phyloP scores from a whole-genome alignment of 1,140 invertebrate genomes.

The Euglossa dilemma region DNA sequence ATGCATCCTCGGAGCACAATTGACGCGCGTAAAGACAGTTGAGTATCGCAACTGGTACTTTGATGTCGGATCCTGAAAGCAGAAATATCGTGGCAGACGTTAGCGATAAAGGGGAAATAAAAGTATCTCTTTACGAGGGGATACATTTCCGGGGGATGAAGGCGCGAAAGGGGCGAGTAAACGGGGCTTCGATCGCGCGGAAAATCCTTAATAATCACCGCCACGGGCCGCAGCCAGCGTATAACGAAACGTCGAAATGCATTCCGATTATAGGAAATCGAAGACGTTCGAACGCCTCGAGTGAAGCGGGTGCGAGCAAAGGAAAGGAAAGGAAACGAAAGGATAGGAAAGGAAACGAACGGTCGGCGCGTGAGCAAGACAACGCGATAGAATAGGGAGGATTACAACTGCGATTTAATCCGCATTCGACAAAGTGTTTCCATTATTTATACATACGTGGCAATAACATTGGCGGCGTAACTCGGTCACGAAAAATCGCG shows the following conservation, averaged over 20 bases:
- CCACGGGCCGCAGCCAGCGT: too few species aligned
- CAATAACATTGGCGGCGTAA: conserved; percentile 16
- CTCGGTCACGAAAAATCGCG: conserved; percentile 53
- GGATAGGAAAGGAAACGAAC: background rate
- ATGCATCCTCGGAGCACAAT: conserved; percentile 92
- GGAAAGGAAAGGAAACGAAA: conserved; percentile 1
- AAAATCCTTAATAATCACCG: background rate
- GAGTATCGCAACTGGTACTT: conserved; percentile 89
- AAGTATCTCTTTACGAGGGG: background rate
- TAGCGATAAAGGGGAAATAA: conserved; percentile 1
- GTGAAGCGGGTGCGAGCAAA: conserved; percentile 1
- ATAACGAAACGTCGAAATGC: background rate
- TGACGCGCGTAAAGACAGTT: conserved; percentile 93
- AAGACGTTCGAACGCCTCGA: background rate
- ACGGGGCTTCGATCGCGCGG: background rate
- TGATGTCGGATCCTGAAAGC: conserved; percentile 88
- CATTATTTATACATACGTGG: conserved; percentile 47
- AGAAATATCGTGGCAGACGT: conserved; percentile 42
- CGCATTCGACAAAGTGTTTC: conserved; percentile 49
- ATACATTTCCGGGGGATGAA: background rate
- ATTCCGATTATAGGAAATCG: background rate
- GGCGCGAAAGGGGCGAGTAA: background rate
- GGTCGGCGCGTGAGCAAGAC: background rate
- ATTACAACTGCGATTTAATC: conserved; percentile 10
- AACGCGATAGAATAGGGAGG: too few species aligned